Base-by-base conservation (phyloP, 2,797 vertebrate genomes). In the Parotocinclus haroldoi region DNA sequence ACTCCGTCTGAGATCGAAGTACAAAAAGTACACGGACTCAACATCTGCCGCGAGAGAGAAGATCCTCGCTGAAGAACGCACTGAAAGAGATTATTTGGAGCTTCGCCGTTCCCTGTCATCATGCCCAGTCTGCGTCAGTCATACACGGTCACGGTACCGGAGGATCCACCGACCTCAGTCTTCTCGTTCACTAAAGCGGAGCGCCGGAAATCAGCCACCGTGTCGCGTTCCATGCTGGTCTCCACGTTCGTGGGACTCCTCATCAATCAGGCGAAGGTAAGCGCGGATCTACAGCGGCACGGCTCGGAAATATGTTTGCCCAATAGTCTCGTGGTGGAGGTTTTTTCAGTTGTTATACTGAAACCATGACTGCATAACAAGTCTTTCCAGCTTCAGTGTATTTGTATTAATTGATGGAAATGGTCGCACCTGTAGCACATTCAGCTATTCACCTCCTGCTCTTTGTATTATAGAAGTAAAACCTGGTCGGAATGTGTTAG, bases 211-310 rank as follows among this genome's bases (percentile, higher is more conserved):
- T 49, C 81, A 67, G 84, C 75, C 12, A 59, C 85, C 11, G 86
- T 92, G 68, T 90, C 66, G 59, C 89, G 91, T 39, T 91, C 85
- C 49, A 80, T 92, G 87, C 86, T 92, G 81, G 85, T 84, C 58
- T 87, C 88, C 13, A 81, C 89, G 53, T 92, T 92, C 80, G 89
- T 92, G 72, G 91, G 91, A 74, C 86, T 92, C 39, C 88, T 92
- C 72, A 89, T 92, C 83, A 92, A 92, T 85, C 91, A 92, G 82
- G 91, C 90, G 68, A 92, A 92, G 91, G 91, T 92, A 89, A 77
- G 72, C 38, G 9, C 38, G 9, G 38, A n/a, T n/a, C n/a, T n/a
- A n/a, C n/a, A n/a, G n/a, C n/a, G n/a, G n/a, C n/a, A n/a, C n/a
- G n/a, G n/a, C n/a, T n/a, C n/a, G n/a, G n/a, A n/a, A n/a, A n/a